A percentile compares a stretch with the other conserved stretches of the same genome.
phyloP scores from a whole-genome alignment of 2,113 vertebrate genomes.

The Acanthochromis polyacanthus region DNA sequence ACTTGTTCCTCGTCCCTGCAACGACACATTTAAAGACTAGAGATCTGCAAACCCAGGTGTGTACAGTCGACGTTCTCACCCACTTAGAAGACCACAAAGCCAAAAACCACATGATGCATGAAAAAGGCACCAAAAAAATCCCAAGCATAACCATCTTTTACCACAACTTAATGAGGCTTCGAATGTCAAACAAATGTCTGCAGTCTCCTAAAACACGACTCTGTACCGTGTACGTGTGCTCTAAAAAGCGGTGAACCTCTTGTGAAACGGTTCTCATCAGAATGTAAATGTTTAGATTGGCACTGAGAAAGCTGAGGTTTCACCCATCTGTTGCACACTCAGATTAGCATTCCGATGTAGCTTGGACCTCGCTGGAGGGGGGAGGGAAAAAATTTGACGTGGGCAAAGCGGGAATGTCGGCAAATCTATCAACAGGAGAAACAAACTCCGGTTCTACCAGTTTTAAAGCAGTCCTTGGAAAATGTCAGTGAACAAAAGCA shows the following conservation, averaged over 20 bases:
- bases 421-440: background rate
- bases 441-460: no score
- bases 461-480: background rate
- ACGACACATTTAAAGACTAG: background rate
- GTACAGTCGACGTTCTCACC: no score
- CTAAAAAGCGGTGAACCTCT: slow-evolving; percentile 9
- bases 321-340: slow-evolving; percentile 33
- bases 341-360: slow-evolving; percentile 50
- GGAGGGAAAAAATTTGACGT: slow-evolving; percentile 47
- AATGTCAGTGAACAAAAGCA: slow-evolving; percentile 10
- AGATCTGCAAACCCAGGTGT: background rate
- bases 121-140: background rate
- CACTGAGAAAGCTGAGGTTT: slow-evolving; percentile 16
- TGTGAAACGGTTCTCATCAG: slow-evolving; percentile 7
- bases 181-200: slow-evolving; percentile 12
- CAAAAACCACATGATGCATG: slow-evolving; percentile 18
- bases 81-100: background rate
- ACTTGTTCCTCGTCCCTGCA: background rate
- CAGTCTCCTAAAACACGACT: background rate
- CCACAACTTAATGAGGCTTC: background rate
- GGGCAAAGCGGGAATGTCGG: slow-evolving; percentile 51
- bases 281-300: slow-evolving; percentile 70
- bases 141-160: background rate
- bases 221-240: background rate
- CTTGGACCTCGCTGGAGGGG: slow-evolving; percentile 19